Evolutionary conservation across 2,888 invertebrate species (phyloP).

Genomic region (Habroteleia sp.): DNA sequence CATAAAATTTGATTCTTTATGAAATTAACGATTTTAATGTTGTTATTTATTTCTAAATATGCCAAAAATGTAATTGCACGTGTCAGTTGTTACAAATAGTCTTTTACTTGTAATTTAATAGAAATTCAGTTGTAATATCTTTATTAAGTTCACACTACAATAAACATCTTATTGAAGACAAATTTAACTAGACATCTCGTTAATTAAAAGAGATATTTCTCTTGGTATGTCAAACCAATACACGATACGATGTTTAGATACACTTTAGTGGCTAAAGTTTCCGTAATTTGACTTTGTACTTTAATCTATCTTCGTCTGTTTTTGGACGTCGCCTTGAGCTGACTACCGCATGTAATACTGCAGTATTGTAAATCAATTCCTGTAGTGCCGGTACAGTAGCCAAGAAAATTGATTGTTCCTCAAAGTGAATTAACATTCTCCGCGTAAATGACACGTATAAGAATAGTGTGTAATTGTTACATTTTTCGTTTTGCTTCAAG

Average conservation of each 20-base stretch:
- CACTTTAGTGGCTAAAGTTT: conserved; percentile 8
- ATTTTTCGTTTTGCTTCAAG: no score
- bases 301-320: conserved; percentile 34
- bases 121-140: no score
- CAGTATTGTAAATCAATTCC: conserved; percentile 64
- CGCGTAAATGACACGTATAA: conserved; percentile 59
- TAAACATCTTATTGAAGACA: conserved; percentile 1
- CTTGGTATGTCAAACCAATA: conserved; percentile 2
- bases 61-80: no score
- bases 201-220: conserved; percentile 15
- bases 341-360: conserved; percentile 59
- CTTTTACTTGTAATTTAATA: no score
- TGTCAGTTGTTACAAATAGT: no score
- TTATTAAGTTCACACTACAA: background rate
- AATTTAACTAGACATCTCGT: conserved; percentile 13
- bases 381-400: conserved; percentile 41
- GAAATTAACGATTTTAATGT: no score
- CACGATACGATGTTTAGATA: background rate
- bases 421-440: conserved; percentile 54
- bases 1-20: no score
- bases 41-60: no score
- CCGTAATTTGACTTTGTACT: conserved; percentile 9
- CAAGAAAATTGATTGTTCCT: conserved; percentile 54
- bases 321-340: conserved; percentile 50
- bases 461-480: conserved; percentile 7